These are phyloP conservation scores for Belonocnema kinseyi DNA, from an alignment of 1,140 invertebrate species.

Conservation along the genomic window DNA sequence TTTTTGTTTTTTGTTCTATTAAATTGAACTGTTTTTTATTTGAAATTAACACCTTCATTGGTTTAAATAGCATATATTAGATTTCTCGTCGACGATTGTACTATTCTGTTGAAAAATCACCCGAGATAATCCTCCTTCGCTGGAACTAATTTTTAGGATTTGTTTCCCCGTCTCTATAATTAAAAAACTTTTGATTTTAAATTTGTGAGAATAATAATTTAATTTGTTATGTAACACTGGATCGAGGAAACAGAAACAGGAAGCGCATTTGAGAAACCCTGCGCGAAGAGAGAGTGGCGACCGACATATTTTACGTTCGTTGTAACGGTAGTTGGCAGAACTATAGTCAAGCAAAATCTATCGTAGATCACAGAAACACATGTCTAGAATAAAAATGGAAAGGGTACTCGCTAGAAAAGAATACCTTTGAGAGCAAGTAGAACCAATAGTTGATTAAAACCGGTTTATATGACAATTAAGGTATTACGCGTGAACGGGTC, in stretches of 20 bases:
- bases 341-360: slow-evolving; percentile 31
- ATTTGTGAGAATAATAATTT: too few relatives aligned
- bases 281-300: slow-evolving; percentile 71
- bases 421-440: slow-evolving; percentile 27
- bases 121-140: too few relatives aligned
- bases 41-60: too few relatives aligned
- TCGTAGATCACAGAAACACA: slow-evolving; percentile 19
- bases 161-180: too few relatives aligned
- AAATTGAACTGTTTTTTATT: too few relatives aligned
- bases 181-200: too few relatives aligned
- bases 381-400: background rate
- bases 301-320: slow-evolving; percentile 72
- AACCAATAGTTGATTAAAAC: slow-evolving; percentile 17
- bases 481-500: slow-evolving; percentile 43
- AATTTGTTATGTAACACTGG: background rate
- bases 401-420: background rate
- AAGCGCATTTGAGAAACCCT: slow-evolving; percentile 71
- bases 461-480: slow-evolving; percentile 44
- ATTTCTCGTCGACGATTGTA: too few relatives aligned
- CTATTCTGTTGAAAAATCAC: too few relatives aligned
- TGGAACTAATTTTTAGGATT: too few relatives aligned
- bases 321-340: slow-evolving; percentile 54
- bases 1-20: too few relatives aligned
- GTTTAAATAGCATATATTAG: too few relatives aligned
- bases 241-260: slow-evolving; percentile 57